Conservation (phyloP, 1,140 invertebrate genomes). For the Laupala kohalensis region DNA sequence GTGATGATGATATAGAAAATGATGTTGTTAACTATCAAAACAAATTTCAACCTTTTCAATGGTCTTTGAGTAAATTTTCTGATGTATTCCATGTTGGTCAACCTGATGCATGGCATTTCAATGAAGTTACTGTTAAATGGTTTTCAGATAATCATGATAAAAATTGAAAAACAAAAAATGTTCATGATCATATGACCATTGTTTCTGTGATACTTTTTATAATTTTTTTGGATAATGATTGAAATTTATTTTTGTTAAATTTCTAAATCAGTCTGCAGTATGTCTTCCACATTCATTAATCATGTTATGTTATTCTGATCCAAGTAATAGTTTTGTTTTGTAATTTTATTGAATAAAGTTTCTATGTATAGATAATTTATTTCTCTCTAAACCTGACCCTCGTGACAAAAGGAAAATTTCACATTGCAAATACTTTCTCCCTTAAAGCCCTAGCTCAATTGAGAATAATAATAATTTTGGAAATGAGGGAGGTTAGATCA, state of each 20-base stretch:
- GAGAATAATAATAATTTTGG: too few species aligned
- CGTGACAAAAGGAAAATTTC: too few species aligned
- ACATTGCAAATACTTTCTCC: too few species aligned
- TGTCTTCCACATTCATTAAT: too few species aligned
- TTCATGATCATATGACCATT: background rate
- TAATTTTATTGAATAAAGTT: too few species aligned
- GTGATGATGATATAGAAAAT: conserved; percentile 3
- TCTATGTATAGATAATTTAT: too few species aligned
- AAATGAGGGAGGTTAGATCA: too few species aligned
- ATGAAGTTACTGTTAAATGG: conserved; percentile 37
- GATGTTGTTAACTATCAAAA: conserved; percentile 9
- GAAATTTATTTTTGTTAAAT: background rate
- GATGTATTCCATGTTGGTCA: conserved; percentile 55
- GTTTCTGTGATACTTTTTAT: background rate
- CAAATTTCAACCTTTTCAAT: conserved; percentile 44
- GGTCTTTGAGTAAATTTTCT: conserved; percentile 51
- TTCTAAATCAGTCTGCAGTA: too few species aligned
- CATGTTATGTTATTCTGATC: too few species aligned
- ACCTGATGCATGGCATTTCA: conserved; percentile 61
- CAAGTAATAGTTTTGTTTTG: too few species aligned
- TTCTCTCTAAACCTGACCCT: too few species aligned
- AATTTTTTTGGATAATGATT: background rate
- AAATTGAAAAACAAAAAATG: background rate
- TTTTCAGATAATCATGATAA: conserved; percentile 16
- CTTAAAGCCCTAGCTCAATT: too few species aligned